Percentiles rank a stretch among this genome's conserved stretches.
Evolutionary conservation across 2,888 invertebrate species (phyloP).

Genomic region (Drosophila stalkeri): DNA sequence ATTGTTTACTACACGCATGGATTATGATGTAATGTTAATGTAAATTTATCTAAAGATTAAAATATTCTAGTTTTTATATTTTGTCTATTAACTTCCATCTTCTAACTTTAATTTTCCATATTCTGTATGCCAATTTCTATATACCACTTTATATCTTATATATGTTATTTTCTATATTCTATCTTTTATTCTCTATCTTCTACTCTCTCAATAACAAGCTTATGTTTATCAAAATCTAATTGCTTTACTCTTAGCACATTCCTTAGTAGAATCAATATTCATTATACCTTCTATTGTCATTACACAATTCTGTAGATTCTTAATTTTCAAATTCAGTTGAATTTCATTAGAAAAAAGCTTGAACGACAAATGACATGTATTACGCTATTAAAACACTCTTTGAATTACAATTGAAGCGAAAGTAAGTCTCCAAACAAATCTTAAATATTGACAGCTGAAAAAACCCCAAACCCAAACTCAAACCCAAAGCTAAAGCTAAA

Average conservation of each 20-base stretch:
- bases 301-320: neutral
- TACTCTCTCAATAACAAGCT: neutral
- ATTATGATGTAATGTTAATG: neutral
- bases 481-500: slow-evolving; percentile 12
- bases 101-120: neutral
- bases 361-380: neutral
- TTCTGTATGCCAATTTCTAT: neutral
- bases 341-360: neutral
- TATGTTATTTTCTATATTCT: neutral
- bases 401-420: slow-evolving; percentile 1
- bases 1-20: neutral
- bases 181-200: neutral
- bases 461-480: neutral
- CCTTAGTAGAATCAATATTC: neutral
- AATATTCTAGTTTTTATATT: neutral
- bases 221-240: neutral
- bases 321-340: neutral
- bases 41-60: neutral
- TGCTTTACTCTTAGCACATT: neutral
- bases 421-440: neutral
- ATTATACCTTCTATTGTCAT: neutral
- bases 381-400: neutral
- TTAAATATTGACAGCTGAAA: neutral
- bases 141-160: neutral
- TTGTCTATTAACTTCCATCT: neutral